A percentile compares a stretch with the other conserved stretches of the same genome.
Evolutionary conservation across 2,113 vertebrate species (phyloP).

Genomic region (Andinoacara biseriatus): DNA sequence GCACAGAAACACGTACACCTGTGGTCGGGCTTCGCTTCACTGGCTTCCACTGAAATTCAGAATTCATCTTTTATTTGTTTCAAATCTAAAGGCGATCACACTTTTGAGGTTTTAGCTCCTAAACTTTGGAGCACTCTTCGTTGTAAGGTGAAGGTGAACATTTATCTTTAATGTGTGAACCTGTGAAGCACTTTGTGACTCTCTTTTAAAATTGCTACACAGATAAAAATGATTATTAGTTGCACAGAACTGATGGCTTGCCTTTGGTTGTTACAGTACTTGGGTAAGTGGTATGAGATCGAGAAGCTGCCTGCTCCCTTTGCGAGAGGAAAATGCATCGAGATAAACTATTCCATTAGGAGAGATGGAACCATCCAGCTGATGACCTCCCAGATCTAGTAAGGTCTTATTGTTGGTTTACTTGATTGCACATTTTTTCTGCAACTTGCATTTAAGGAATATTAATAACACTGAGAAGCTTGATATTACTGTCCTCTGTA

Average conservation of each 20-base stretch:
- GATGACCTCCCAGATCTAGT: conserved; percentile 66
- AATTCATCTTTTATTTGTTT: not conserved
- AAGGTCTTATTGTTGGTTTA: conserved; percentile 22
- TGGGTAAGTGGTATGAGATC: conserved; percentile 83
- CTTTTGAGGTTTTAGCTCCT: not conserved
- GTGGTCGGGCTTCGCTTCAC: not conserved
- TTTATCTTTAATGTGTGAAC: not conserved
- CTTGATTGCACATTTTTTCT: not conserved
- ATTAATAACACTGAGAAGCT: not conserved
- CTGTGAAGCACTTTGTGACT: not conserved
- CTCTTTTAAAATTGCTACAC: not conserved
- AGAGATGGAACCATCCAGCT: conserved; percentile 73
- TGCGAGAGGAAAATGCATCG: conserved; percentile 77
- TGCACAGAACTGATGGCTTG: not conserved
- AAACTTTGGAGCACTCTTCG: not conserved
- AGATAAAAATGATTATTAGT: rapidly evolving
- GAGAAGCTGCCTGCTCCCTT: conserved; percentile 74
- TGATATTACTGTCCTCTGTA: not conserved
- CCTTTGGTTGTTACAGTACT: conserved; percentile 59
- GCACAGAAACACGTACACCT: not conserved
- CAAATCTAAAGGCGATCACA: not conserved
- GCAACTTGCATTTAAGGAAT: not conserved
- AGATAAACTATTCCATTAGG: conserved; percentile 71
- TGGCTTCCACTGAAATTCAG: rapidly evolving
- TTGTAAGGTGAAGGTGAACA: not conserved